phyloP scores from a whole-genome alignment of 2,797 vertebrate genomes.

The Gymnoscopelus braueri region DNA sequence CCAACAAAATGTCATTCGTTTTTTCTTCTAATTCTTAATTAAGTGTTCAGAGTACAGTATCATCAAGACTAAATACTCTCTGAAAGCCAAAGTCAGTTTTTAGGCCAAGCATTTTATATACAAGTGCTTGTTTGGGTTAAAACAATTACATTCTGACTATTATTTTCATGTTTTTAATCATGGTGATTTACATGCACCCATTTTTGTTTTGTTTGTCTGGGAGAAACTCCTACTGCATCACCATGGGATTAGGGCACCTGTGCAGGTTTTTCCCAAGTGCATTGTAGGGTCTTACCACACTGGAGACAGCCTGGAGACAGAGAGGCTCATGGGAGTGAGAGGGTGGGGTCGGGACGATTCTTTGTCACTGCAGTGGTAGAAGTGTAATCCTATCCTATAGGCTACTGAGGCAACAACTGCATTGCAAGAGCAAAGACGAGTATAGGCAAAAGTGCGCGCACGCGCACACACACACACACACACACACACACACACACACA shows the following conservation, averaged over 20 bases:
- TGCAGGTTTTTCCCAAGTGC: not conserved
- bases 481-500: no score
- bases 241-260: constrained; percentile 1
- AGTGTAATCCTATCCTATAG: constrained; percentile 45
- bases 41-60: no score
- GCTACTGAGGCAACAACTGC: constrained; percentile 11
- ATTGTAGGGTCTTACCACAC: constrained; percentile 21
- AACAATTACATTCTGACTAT: no score
- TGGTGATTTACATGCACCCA: not conserved
- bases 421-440: not conserved
- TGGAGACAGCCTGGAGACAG: constrained; percentile 51
- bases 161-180: no score
- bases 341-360: constrained; percentile 31
- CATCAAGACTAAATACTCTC: no score
- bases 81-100: no score
- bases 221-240: constrained; percentile 2
- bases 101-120: no score
- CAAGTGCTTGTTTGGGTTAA: no score
- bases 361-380: constrained; percentile 41
- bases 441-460: no score
- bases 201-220: constrained; percentile 10
- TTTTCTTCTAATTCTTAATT: no score
- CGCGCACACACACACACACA: no score
- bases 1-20: no score
- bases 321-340: constrained; percentile 27